Base-by-base conservation (phyloP, 2,113 vertebrate genomes). In the Myocastor coypus region DNA sequence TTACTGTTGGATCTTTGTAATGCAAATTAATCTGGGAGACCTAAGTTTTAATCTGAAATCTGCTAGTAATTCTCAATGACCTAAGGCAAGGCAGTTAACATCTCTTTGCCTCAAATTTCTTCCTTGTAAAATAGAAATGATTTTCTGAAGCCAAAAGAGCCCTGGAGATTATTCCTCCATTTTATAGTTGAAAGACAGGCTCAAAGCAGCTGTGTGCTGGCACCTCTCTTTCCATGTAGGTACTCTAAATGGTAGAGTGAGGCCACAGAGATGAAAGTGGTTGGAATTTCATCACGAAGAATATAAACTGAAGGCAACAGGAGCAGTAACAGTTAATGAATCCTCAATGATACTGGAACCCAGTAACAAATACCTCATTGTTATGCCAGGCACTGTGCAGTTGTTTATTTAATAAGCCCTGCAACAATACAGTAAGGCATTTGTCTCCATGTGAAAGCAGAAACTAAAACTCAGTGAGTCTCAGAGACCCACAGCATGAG, bases 1-100 rank as follows among this genome's bases (percentile, higher is more conserved):
- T 68, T 89, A 96, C 78, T 85, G 28, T 77, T 85, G 3, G 91
- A 64, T 93, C 80, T 96, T 94, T 96, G 89, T 89, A 61, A 96
- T 82, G 69, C 91, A 94, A 81, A 96, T 93, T 87, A 91, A 89
- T 89, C 63, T 52, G 68, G 69, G 42, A 96, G 89, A 64, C 83
- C 82, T 82, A 82, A 71, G 91, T 95, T 94, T 97, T 94, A 88
- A 95, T 77, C 83, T 92, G 91, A 89, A 95, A 32, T 93, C 84
- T 77, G 10, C 89, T 92, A 83, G 88, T 68, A 91, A 87, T 34
- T 88, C 57, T 92, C 83, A 66, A 7, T 88, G 81, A 96, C 95
- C 91, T 80, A 82, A 89, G 82, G 92, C 89, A 89, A 96, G 87
- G 91, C 83, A 89, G 86, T 89, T 91, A 95, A 75, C 64, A 68